These are phyloP conservation scores for Apeira syringaria DNA, from an alignment of 2,888 invertebrate genomes.

Conservation along the genomic window DNA sequence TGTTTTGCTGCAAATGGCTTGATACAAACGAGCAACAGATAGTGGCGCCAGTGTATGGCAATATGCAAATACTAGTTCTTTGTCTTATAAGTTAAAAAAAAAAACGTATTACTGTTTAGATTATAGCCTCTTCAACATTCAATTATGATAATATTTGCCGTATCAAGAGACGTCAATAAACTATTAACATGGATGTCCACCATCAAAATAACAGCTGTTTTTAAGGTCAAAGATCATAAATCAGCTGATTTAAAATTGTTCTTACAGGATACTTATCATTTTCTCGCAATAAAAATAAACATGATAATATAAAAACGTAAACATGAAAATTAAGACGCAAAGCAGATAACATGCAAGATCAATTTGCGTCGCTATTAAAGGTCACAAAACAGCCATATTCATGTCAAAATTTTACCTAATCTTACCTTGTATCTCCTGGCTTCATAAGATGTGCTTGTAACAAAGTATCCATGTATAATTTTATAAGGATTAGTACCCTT, in stretches of 20 bases:
- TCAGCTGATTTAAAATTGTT: conserved; percentile 67
- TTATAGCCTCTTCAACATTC: too few species aligned
- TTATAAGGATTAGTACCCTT: conserved; percentile 89
- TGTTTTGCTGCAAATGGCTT: conserved; percentile 2
- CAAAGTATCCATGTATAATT: conserved; percentile 94
- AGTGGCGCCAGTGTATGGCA: conserved; percentile 5
- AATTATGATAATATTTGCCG: too few species aligned
- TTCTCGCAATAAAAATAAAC: too few species aligned
- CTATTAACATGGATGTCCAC: too few species aligned
- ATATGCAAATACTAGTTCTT: too few species aligned
- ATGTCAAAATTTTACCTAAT: background rate
- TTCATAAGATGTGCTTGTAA: conserved; percentile 91
- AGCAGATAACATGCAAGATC: conserved; percentile 6
- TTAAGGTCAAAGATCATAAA: conserved; percentile 68
- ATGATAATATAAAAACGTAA: too few species aligned
- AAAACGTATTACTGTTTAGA: too few species aligned
- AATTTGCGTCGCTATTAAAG: conserved; percentile 37
- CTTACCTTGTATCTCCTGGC: conserved; percentile 92
- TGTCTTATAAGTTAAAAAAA: too few species aligned
- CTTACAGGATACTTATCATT: conserved; percentile 14
- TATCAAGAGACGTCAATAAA: too few species aligned
- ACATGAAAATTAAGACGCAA: background rate
- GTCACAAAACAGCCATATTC: conserved; percentile 30
- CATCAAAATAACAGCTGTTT: conserved; percentile 62
- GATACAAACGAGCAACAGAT: conserved; percentile 6